These are phyloP conservation scores for Tetragonula clypearis DNA, from an alignment of 1,140 invertebrate genomes.

Conservation along the genomic window DNA sequence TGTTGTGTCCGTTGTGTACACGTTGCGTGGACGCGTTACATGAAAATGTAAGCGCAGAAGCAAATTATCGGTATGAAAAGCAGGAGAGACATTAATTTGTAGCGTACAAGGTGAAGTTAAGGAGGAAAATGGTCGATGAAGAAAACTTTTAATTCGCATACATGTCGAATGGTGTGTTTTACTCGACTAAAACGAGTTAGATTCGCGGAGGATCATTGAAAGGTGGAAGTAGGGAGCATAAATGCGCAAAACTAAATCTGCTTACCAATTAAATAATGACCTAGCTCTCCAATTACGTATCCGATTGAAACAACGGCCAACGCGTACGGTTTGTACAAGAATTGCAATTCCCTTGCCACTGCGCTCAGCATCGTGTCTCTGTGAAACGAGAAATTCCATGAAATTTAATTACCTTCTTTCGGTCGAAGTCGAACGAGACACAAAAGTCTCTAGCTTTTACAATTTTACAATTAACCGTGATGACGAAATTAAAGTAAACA, in stretches of 20 bases:
- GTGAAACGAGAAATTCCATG: constrained; percentile 23
- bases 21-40: neutral
- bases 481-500: neutral
- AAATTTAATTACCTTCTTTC: neutral
- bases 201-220: neutral
- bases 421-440: neutral
- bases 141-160: neutral
- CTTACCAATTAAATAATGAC: constrained; percentile 92
- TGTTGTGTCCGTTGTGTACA: neutral
- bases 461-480: neutral
- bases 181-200: neutral
- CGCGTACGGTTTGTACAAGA: constrained; percentile 89
- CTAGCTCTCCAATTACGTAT: constrained; percentile 92
- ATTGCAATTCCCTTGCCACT: constrained; percentile 84
- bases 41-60: neutral
- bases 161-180: neutral
- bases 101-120: neutral
- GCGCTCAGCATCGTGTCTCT: constrained; percentile 73
- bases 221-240: neutral
- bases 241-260: neutral
- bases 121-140: neutral
- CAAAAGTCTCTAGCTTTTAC: too few relatives aligned
- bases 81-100: neutral
- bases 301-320: constrained; percentile 89
- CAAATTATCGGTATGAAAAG: neutral